Evolutionary conservation across 2,888 invertebrate genomes (phyloP).

Genomic region (Synergus umbraculus): DNA sequence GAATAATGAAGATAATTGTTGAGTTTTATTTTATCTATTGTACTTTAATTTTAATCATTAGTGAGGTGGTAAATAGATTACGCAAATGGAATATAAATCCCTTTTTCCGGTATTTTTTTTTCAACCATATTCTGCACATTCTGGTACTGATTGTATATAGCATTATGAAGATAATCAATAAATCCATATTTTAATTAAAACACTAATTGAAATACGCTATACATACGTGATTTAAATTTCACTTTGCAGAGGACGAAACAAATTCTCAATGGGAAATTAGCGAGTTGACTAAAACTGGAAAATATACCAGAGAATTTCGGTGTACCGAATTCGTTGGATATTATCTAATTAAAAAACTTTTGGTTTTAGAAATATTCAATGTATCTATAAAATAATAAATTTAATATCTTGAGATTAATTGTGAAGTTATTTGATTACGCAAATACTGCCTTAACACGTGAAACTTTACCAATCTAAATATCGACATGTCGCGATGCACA

Average conservation of each 20-base stretch:
- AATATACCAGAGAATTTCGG: background rate
- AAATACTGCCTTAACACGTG: background rate
- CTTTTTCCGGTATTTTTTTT: background rate
- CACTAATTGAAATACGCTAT: background rate
- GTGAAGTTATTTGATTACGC: background rate
- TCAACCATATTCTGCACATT: background rate
- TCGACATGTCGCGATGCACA: conserved; percentile 45
- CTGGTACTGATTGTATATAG: background rate
- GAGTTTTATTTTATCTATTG: background rate
- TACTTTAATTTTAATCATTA: background rate
- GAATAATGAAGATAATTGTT: too few relatives aligned
- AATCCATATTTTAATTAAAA: background rate
- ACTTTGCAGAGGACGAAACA: background rate
- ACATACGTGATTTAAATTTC: background rate
- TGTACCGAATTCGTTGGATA: background rate
- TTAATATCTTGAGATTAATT: background rate
- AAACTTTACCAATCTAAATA: conserved; percentile 23
- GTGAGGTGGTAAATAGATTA: background rate
- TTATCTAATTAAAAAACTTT: background rate
- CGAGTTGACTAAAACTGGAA: background rate
- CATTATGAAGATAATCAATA: background rate
- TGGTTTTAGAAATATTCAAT: background rate
- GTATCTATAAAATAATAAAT: background rate
- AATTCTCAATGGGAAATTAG: background rate
- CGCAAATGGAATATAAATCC: background rate